Conservation (phyloP, 2,113 vertebrate genomes). For the Panthera uncia region DNA sequence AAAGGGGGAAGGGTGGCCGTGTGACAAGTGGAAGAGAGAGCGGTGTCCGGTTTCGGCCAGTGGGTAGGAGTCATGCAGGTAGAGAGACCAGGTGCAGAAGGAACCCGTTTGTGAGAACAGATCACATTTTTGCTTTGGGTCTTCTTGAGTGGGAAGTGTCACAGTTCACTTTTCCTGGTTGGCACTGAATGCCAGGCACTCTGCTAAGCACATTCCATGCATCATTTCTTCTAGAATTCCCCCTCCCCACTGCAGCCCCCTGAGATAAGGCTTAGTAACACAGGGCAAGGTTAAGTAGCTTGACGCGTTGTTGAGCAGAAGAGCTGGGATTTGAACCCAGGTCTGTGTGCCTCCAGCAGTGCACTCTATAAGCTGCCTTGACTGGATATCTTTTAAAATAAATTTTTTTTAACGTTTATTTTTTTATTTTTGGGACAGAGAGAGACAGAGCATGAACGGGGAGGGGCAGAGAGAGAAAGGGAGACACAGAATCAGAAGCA, state of each 20-base stretch:
- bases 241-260: background rate
- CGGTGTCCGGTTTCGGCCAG: background rate
- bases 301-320: background rate
- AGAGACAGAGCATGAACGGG: too few species aligned
- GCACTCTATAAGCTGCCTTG: background rate
- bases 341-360: background rate
- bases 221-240: background rate
- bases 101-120: background rate
- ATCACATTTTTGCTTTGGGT: background rate
- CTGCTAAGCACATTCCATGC: background rate
- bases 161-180: background rate
- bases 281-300: background rate
- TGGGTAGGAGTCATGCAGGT: background rate
- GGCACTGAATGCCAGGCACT: background rate
- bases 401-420: too few species aligned
- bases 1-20: too few species aligned
- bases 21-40: background rate
- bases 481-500: too few species aligned
- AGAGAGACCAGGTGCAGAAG: background rate
- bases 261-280: background rate
- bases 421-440: too few species aligned
- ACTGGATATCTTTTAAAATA: background rate
- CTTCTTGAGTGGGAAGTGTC: background rate
- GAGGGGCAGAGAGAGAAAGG: too few species aligned
- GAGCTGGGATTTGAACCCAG: background rate